phyloP scores from a whole-genome alignment of 1,140 invertebrate species.

The Cherax quadricarinatus region DNA sequence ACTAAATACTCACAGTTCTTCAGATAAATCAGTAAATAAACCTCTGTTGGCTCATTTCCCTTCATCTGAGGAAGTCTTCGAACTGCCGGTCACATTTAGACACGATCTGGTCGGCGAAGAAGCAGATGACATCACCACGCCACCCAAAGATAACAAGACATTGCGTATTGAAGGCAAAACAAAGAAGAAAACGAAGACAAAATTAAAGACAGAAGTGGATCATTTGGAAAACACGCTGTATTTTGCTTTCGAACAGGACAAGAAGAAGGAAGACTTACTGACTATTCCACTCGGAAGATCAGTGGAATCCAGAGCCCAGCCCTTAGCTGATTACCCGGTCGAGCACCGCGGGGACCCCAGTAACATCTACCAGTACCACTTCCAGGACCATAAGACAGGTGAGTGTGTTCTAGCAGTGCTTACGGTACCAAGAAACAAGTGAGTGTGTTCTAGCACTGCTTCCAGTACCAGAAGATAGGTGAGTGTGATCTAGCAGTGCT shows the following conservation, averaged over 20 bases:
- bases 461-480: too few relatives aligned
- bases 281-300: neutral
- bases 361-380: neutral
- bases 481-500: too few relatives aligned
- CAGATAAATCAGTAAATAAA: neutral
- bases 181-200: neutral
- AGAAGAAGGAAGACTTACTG: neutral
- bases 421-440: neutral
- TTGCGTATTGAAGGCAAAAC: neutral
- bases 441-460: neutral
- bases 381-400: neutral
- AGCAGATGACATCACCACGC: neutral
- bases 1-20: neutral
- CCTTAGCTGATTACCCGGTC: neutral
- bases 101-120: neutral
- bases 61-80: neutral
- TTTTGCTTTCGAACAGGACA: neutral
- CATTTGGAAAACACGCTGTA: constrained; percentile 1
- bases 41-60: neutral
- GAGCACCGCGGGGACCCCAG: neutral
- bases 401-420: neutral
- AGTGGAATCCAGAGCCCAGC: neutral
- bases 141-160: neutral
- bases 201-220: neutral
- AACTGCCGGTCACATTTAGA: neutral